These are phyloP conservation scores for Carduelis carduelis DNA, from an alignment of 2,797 vertebrate species.

Conservation along the genomic window DNA sequence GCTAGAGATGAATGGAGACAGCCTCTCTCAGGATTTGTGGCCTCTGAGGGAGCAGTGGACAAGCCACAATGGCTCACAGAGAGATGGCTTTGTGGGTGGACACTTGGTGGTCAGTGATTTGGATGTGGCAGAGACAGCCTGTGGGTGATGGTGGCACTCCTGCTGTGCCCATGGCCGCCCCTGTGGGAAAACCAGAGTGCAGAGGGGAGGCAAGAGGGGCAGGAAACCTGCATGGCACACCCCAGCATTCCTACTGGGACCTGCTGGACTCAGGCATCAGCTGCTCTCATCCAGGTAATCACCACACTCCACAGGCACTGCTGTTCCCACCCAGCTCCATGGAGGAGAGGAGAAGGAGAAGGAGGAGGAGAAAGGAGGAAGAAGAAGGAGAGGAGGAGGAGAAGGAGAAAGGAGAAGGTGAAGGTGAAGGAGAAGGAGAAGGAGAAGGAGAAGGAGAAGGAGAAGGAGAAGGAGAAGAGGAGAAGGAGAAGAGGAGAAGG, in stretches of 20 bases:
- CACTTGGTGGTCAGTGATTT: not conserved
- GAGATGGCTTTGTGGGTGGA: not conserved
- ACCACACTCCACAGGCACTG: rapidly evolving
- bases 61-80: rapidly evolving
- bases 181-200: rapidly evolving
- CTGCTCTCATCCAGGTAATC: not conserved
- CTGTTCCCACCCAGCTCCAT: not conserved
- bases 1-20: rapidly evolving
- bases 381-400: not conserved
- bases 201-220: not conserved
- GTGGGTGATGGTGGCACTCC: not conserved
- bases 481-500: not conserved
- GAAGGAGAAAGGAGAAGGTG: too few species aligned
- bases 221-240: not conserved
- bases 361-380: too few species aligned
- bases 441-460: too few species aligned
- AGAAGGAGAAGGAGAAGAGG: too few species aligned
- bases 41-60: not conserved
- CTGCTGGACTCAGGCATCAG: not conserved
- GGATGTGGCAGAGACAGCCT: not conserved
- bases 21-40: not conserved
- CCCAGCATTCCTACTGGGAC: not conserved
- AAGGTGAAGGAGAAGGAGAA: too few species aligned
- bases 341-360: not conserved
- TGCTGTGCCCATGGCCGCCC: rapidly evolving